These are phyloP conservation scores for Vidua chalybeata DNA, from an alignment of 2,113 vertebrate species.

Conservation along the genomic window DNA sequence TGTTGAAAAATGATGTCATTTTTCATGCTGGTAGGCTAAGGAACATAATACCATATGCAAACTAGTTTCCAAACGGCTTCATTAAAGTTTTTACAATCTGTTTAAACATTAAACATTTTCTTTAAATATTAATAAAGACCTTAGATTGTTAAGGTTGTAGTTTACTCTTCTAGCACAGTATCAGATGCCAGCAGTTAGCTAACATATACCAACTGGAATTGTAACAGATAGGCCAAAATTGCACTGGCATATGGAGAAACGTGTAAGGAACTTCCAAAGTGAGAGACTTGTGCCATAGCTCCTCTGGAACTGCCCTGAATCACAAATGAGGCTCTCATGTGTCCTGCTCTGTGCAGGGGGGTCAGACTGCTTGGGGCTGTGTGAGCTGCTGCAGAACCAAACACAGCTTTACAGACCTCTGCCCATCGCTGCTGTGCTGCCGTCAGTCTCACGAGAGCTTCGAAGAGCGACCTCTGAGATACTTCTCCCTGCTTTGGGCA, in stretches of 20 bases:
- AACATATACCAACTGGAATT: background rate
- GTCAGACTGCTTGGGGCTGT: background rate
- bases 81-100: constrained; percentile 48
- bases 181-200: constrained; percentile 24
- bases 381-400: background rate
- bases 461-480: background rate
- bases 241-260: background rate
- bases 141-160: constrained; percentile 13
- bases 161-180: background rate
- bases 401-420: background rate
- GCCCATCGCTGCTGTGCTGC: background rate
- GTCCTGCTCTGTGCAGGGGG: background rate
- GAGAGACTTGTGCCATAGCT: background rate
- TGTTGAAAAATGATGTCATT: background rate
- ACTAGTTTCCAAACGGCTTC: constrained; percentile 41
- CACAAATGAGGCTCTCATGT: background rate
- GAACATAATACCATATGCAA: constrained; percentile 24
- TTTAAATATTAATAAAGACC: constrained; percentile 65
- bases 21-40: constrained; percentile 6
- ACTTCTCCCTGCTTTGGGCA: background rate
- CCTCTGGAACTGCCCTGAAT: background rate
- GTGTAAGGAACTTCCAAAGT: background rate
- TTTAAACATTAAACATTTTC: constrained; percentile 56
- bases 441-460: background rate
- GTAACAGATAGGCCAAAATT: background rate